These are phyloP conservation scores for Microtus richardsoni DNA, from an alignment of 2,113 vertebrate genomes.

Conservation along the genomic window DNA sequence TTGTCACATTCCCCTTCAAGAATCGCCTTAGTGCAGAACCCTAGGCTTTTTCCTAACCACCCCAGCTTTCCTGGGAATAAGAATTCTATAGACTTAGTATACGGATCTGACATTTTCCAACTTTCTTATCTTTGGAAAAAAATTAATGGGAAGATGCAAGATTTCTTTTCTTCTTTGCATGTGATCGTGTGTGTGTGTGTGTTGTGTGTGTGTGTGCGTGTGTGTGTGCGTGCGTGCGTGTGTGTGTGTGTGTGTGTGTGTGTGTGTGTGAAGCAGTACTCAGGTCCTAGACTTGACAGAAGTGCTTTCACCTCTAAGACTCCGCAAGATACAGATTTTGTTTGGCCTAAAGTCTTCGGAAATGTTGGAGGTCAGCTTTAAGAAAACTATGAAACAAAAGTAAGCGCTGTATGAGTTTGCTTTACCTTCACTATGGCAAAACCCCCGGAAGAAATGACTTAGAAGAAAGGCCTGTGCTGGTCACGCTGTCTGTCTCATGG, in stretches of 20 bases:
- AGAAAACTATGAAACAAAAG: not conserved
- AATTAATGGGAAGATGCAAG: not conserved
- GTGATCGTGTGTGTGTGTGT: not conserved
- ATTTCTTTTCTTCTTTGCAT: not conserved
- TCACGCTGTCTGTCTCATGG: not conserved
- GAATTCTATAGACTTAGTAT: not conserved
- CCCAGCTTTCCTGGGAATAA: not conserved
- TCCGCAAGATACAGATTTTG: not conserved
- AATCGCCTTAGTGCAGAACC: not conserved
- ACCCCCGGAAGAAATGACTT: not conserved
- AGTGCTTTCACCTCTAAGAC: not conserved
- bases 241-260: not conserved
- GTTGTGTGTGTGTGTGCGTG: not conserved
- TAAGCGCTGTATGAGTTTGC: not conserved
- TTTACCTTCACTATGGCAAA: not conserved
- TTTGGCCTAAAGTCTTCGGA: not conserved
- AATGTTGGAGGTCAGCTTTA: not conserved
- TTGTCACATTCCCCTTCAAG: constrained; percentile 45
- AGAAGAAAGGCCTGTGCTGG: not conserved
- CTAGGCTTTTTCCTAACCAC: constrained; percentile 47
- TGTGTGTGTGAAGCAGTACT: no score
- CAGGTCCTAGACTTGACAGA: not conserved
- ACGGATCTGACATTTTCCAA: constrained; percentile 57
- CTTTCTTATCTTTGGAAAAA: not conserved
- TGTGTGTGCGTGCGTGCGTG: not conserved